Conservation (phyloP, 2,888 invertebrate genomes). For the Caenorhabditis sp. region DNA sequence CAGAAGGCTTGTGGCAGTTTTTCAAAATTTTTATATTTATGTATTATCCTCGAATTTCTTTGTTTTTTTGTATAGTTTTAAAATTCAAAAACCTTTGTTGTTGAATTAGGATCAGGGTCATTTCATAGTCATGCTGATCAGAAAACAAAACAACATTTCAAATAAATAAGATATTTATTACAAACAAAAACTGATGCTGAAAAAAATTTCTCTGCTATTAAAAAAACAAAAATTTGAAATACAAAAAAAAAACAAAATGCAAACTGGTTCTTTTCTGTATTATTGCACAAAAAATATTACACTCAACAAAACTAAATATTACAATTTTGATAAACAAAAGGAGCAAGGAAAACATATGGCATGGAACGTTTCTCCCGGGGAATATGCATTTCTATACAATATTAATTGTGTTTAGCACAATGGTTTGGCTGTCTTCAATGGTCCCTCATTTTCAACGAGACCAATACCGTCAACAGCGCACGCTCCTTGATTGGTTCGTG, state of each 20-base stretch:
- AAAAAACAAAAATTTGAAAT: not conserved
- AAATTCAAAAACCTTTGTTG: too few relatives aligned
- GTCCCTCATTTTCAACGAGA: constrained; percentile 59
- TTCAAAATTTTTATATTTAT: too few relatives aligned
- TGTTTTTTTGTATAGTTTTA: too few relatives aligned
- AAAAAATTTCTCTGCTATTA: not conserved
- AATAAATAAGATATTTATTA: not conserved
- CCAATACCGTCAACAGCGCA: constrained; percentile 70
- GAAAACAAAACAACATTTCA: not conserved
- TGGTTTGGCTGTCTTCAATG: constrained; percentile 52
- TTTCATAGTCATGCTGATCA: too few relatives aligned
- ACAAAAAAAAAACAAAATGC: not conserved
- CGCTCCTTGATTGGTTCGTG: constrained; percentile 70
- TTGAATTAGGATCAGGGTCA: too few relatives aligned
- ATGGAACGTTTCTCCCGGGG: constrained; percentile 22
- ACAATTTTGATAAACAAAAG: constrained; percentile 11
- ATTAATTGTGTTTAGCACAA: constrained; percentile 49
- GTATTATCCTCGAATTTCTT: too few relatives aligned
- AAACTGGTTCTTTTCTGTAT: not conserved
- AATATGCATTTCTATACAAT: not conserved
- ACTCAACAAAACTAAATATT: constrained; percentile 1
- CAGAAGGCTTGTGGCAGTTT: too few relatives aligned
- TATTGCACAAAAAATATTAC: not conserved
- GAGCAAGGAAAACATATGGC: constrained; percentile 29
- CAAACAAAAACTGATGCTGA: not conserved